phyloP scores from a whole-genome alignment of 2,113 vertebrate genomes.

The Girardinichthys multiradiatus region DNA sequence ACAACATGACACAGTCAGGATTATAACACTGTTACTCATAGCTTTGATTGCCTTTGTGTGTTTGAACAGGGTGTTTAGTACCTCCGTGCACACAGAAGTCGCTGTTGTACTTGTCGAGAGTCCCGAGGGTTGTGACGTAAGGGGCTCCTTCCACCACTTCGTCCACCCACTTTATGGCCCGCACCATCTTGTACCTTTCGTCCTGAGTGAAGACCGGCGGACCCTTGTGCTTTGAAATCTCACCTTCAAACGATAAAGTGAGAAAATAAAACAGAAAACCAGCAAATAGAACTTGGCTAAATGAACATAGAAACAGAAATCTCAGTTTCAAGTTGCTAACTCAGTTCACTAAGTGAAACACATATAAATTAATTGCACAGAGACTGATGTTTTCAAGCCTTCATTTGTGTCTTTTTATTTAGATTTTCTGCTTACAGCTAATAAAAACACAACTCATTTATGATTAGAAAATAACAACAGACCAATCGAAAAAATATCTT shows the following conservation, averaged over 20 bases:
- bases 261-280: background rate
- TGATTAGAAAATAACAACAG: background rate
- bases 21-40: background rate
- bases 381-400: background rate
- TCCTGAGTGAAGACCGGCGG: slow-evolving; percentile 96
- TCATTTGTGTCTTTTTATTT: background rate
- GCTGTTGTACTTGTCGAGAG: slow-evolving; percentile 91
- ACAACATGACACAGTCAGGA: background rate
- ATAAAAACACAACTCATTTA: background rate
- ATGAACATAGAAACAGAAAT: background rate
- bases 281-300: background rate
- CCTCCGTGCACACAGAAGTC: slow-evolving; percentile 99
- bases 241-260: slow-evolving; percentile 79
- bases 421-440: background rate
- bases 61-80: slow-evolving; percentile 42
- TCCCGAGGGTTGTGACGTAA: slow-evolving; percentile 94
- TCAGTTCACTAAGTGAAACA: background rate
- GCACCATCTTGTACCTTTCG: slow-evolving; percentile 96
- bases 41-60: background rate
- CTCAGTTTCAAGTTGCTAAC: background rate
- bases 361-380: no score
- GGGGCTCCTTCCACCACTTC: slow-evolving; percentile 94
- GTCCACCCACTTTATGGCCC: slow-evolving; percentile 98
- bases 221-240: slow-evolving; percentile 97
- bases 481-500: no score